Evolutionary conservation across 2,888 invertebrate species (phyloP).

Genomic region (Bimastos eiseni): DNA sequence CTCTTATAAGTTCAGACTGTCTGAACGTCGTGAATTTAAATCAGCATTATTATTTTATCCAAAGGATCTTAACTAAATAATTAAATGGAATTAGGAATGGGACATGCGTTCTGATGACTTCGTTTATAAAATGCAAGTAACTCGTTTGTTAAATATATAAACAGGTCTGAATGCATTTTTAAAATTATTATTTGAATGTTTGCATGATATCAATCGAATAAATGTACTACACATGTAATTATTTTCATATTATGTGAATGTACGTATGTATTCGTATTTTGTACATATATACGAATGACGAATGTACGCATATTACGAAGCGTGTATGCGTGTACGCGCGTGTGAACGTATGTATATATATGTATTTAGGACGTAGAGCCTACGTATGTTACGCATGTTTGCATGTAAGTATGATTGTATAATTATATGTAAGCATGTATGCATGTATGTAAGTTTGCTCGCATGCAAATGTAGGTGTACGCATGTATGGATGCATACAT

Average conservation of each 20-base stretch:
- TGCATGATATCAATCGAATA: background rate
- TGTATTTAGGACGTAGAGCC: background rate
- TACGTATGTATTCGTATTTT: background rate
- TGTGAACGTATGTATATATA: background rate
- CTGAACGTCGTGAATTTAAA: no score
- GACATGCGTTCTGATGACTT: no score
- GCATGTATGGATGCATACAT: background rate
- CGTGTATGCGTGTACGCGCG: background rate
- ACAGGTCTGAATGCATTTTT: no score
- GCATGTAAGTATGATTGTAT: background rate
- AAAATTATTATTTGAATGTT: no score
- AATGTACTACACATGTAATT: no score
- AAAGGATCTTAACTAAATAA: no score
- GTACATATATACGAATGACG: background rate
- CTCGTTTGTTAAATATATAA: no score
- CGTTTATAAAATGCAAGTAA: no score
- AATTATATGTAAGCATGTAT: background rate
- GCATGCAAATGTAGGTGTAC: background rate
- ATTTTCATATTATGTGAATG: background rate
- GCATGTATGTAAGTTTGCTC: background rate
- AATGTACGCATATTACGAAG: background rate
- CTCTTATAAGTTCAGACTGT: no score
- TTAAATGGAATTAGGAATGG: no score
- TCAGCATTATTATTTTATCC: no score
- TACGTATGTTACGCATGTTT: background rate